Conservation (phyloP, 2,888 invertebrate species). For the Scrobipalpa costella region DNA sequence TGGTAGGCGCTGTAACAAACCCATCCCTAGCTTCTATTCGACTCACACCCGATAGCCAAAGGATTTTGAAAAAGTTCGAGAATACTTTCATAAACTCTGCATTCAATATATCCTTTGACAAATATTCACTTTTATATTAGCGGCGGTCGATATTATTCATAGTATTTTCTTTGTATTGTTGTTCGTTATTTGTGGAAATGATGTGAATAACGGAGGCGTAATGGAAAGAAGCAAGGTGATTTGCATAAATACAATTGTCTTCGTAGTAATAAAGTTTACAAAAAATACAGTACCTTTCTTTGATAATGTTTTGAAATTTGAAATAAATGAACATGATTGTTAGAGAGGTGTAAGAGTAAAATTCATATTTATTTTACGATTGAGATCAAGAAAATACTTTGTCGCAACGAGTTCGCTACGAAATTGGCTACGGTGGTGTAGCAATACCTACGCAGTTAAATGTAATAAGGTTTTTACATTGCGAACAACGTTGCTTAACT, state of each 20-base stretch:
- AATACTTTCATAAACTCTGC: constrained; percentile 49
- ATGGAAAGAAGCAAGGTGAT: neutral
- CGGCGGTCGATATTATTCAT: neutral
- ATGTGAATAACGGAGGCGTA: neutral
- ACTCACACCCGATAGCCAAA: constrained; percentile 50
- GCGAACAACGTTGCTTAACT: too few relatives aligned
- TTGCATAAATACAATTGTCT: too few relatives aligned
- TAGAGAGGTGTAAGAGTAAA: constrained; percentile 14
- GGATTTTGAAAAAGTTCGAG: constrained; percentile 41
- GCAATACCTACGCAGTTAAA: too few relatives aligned
- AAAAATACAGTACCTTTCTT: too few relatives aligned
- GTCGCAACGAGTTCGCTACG: too few relatives aligned
- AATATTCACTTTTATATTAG: constrained; percentile 42
- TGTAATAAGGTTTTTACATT: too few relatives aligned
- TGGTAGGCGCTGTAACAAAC: constrained; percentile 50
- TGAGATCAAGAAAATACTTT: too few relatives aligned
- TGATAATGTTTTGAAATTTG: too few relatives aligned
- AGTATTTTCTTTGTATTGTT: neutral
- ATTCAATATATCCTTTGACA: constrained; percentile 57
- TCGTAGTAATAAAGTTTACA: too few relatives aligned
- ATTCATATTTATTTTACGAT: too few relatives aligned
- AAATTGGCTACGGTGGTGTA: too few relatives aligned
- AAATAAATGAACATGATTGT: neutral
- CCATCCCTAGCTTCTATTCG: constrained; percentile 51
- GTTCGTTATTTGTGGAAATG: neutral